Base-by-base conservation (phyloP, 1,140 invertebrate species). In the Euwallacea fornicatus region DNA sequence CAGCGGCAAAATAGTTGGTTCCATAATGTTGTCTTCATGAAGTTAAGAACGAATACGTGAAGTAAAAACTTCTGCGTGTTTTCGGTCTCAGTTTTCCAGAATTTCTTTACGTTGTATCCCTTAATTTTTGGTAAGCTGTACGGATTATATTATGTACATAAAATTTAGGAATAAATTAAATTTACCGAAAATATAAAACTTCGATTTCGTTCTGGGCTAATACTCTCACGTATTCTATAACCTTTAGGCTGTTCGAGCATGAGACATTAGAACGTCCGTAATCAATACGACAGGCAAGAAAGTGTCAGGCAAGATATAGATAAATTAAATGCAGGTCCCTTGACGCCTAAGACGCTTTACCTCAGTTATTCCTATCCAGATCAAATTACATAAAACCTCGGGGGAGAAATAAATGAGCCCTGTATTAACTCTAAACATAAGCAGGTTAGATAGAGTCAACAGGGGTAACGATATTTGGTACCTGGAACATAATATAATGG, bases 301-400 rank as follows among this genome's bases (percentile, higher is more conserved):
- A 41, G 41, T 60, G 58, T 42, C 58, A 60, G 21, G 21, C 21
- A 33, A 33, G 21, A 33, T 33, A 33, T 33, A 60, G 58, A 60
- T 60, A 60, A 60, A 60, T 60, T 10, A 60, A 60, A 60, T 42
- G 58, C 9, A 60, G 41, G 58, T 42, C 58, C 41, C 41, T 11
- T 33, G 58, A 60, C 2, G 42, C 41, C 41, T 10, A 6, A 60
- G 58, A 42, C 58, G 42, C 41, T 60, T 60, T 60, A 60, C 21
- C 58, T 41, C 41, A 60, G 41, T 60, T 33, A 60, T 60, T 60
- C 58, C 54, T 56, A 56, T 56, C 16, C 58, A 60, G 16, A 60
- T 60, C 58, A 42, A 60, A 60, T 60, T 60, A 60, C 58, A 60
- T 33, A 60, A 42, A 41, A 33, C 13, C 58, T 9, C 58, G 7